These are phyloP conservation scores for Pseudochirops cupreus DNA, from an alignment of 2,797 vertebrate species.

Conservation along the genomic window DNA sequence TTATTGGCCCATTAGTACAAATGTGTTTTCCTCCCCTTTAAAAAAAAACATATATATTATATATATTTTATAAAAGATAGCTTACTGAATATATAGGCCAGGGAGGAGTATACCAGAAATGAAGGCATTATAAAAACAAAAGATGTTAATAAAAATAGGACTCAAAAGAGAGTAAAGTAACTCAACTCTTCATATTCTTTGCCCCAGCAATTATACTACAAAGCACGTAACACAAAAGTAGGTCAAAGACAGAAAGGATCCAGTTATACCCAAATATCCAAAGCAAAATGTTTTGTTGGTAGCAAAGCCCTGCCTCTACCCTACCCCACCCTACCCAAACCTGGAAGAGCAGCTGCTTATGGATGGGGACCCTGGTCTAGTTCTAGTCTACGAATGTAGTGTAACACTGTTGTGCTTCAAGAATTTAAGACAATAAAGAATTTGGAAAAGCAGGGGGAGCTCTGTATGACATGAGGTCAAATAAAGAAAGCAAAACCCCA, in stretches of 20 bases:
- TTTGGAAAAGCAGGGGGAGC: neutral
- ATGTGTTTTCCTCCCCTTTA: neutral
- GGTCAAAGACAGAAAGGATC: neutral
- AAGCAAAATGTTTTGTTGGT: neutral
- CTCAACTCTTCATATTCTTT: neutral
- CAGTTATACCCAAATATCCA: neutral
- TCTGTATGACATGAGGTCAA: neutral
- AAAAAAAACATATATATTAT: neutral
- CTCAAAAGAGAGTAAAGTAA: too few relatives aligned
- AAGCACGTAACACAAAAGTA: neutral
- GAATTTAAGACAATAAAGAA: neutral
- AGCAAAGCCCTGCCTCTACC: neutral
- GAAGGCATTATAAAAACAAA: neutral
- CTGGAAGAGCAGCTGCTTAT: neutral
- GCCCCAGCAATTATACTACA: neutral
- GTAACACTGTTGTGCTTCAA: neutral
- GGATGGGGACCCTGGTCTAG: neutral
- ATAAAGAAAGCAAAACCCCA: neutral
- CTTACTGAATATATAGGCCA: neutral
- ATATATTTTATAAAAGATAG: neutral
- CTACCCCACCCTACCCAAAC: neutral
- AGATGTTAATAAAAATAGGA: neutral
- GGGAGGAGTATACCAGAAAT: neutral
- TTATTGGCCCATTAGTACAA: neutral
- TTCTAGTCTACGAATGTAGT: neutral